These are phyloP conservation scores for Brachionus asplanchnoidis DNA, from an alignment of 1,140 invertebrate genomes.

Conservation along the genomic window DNA sequence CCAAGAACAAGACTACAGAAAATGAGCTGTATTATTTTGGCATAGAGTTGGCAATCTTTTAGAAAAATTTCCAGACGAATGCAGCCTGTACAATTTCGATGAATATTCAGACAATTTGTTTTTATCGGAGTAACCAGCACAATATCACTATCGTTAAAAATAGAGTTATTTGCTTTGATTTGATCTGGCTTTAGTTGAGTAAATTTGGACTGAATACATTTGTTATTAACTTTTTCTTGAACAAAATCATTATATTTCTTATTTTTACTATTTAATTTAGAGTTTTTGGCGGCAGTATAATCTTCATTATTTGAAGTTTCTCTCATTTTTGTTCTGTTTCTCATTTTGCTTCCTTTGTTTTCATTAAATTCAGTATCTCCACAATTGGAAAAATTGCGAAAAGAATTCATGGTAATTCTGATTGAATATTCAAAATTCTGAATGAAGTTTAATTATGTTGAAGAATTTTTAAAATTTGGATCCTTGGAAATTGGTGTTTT, in stretches of 20 bases:
- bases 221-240: neutral
- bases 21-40: neutral
- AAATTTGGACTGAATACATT: neutral
- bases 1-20: neutral
- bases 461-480: neutral
- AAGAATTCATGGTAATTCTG: neutral
- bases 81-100: neutral
- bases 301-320: neutral
- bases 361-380: neutral
- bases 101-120: neutral
- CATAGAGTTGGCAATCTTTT: neutral
- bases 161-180: neutral
- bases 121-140: neutral
- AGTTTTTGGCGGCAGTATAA: neutral
- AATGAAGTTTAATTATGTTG: too few species aligned
- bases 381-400: neutral
- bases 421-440: neutral
- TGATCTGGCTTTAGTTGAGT: neutral
- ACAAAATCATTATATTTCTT: neutral
- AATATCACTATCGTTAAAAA: neutral
- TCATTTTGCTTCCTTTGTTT: neutral
- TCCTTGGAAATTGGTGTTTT: neutral
- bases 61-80: neutral
- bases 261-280: neutral
- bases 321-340: neutral